These are phyloP conservation scores for Panthera tigris DNA, from an alignment of 2,113 vertebrate species.

Conservation along the genomic window DNA sequence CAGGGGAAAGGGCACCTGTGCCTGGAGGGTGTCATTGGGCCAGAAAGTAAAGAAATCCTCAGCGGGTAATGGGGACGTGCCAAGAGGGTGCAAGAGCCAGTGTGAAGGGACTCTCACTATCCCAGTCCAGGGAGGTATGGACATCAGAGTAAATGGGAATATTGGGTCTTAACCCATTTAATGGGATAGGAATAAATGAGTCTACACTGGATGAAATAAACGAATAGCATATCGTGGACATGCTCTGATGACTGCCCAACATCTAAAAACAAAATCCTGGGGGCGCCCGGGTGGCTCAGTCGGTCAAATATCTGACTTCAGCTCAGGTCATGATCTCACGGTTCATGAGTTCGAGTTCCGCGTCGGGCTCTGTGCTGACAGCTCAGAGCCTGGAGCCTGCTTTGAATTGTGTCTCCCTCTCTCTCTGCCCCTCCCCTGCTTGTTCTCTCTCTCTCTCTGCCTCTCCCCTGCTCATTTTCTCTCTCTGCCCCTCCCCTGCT, in stretches of 20 bases:
- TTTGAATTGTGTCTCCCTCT: no score
- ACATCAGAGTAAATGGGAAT: background rate
- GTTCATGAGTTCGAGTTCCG: no score
- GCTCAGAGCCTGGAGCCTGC: no score
- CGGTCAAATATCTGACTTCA: no score
- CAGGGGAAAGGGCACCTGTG: background rate
- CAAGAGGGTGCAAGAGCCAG: accelerated
- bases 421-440: no score
- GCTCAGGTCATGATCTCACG: no score
- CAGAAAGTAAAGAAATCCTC: background rate
- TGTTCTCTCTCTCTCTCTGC: no score
- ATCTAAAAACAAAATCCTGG: background rate
- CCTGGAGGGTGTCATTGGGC: accelerated
- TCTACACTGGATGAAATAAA: background rate
- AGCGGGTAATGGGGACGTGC: no score
- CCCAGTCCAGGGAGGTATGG: background rate
- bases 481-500: no score
- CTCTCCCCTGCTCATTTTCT: no score
- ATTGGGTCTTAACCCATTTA: background rate
- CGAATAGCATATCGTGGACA: accelerated
- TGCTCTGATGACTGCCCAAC: background rate
- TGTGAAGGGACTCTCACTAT: background rate
- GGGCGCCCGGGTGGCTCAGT: no score
- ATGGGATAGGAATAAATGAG: background rate
- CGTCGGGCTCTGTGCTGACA: no score